phyloP scores from a whole-genome alignment of 2,888 invertebrate genomes.

The Cantharis rustica region DNA sequence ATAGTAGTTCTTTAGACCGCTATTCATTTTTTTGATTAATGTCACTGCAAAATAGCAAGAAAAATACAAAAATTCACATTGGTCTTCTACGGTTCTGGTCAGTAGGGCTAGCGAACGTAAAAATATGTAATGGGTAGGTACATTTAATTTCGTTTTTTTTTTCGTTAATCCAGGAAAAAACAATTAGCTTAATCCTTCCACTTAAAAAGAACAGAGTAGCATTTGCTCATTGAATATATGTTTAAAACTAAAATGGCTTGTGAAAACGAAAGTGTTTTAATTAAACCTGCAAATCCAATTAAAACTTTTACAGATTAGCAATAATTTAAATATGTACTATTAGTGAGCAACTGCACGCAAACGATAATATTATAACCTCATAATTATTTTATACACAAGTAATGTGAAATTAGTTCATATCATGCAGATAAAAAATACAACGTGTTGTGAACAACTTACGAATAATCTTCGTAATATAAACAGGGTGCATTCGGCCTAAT shows the following conservation, averaged over 20 bases:
- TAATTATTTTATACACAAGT: not conserved
- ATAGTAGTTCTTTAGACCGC: too few species aligned
- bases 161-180: not conserved
- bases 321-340: not conserved
- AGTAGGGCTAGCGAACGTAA: not conserved
- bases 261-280: not conserved
- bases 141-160: not conserved
- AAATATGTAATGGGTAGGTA: not conserved
- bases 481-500: not conserved
- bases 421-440: not conserved
- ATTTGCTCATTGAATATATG: not conserved
- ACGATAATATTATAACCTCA: not conserved
- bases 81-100: not conserved
- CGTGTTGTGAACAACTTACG: not conserved
- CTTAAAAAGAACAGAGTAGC: not conserved
- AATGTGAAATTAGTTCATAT: not conserved
- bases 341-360: not conserved
- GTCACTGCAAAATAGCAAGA: too few species aligned
- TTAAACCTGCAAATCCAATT: slow-evolving; percentile 2
- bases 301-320: slow-evolving; percentile 3
- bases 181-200: not conserved
- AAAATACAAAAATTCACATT: too few species aligned
- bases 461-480: not conserved
- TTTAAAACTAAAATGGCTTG: not conserved
- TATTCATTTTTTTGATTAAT: too few species aligned